Evolutionary conservation across 2,113 vertebrate genomes (phyloP), one percentile per base, ranked within the genome.

Genomic region (Neodontobutis hainanensis): DNA sequence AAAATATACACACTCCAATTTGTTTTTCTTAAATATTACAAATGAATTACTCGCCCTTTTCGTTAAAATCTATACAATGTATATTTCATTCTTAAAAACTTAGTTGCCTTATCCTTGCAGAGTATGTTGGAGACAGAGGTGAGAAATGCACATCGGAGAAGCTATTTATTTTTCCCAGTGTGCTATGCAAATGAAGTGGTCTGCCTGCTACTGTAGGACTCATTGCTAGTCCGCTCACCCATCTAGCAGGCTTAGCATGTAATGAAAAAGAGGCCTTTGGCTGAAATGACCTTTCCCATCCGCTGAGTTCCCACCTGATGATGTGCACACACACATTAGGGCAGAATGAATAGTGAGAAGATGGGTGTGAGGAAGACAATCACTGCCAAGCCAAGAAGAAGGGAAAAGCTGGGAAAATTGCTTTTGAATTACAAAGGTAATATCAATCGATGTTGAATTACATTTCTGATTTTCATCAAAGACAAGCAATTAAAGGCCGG

Each of bases 211-310:
- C 85, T 71, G 82, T 81, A 66, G 51, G 57, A 75, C 52, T 89
- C 87, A 89, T 89, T 87, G 75, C 73, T 84, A 89, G 87, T 91
- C 86, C 15, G 47, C 82, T 84, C 90, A 76, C 5, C 68, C 57
- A 57, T 84, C 74, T 56, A 57, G 27, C 36, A 53, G 85, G 84
- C 85, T 90, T 87, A 85, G 81, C 81, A 73, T 82, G 83, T 89
- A 87, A 88, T 87, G 85, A 88, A 87, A 88, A 50, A 4, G 69
- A 78, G 84, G 82, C 78, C 84, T 83, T 73, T 70, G 78, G 82
- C 83, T 88, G 76, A 63, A 83, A 81, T 87, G 88, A 91, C 90
- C 88, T 90, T 85, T 87, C 80, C 72, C 79, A 77, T 85, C 83
- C 67, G 11, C 69, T 43, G 82, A 64, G 61, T 72, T 76, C 77